Percentiles rank a stretch among this genome's conserved stretches.
These are phyloP conservation scores for Acanthiza pusilla DNA, from an alignment of 2,797 vertebrate genomes.

Conservation along the genomic window DNA sequence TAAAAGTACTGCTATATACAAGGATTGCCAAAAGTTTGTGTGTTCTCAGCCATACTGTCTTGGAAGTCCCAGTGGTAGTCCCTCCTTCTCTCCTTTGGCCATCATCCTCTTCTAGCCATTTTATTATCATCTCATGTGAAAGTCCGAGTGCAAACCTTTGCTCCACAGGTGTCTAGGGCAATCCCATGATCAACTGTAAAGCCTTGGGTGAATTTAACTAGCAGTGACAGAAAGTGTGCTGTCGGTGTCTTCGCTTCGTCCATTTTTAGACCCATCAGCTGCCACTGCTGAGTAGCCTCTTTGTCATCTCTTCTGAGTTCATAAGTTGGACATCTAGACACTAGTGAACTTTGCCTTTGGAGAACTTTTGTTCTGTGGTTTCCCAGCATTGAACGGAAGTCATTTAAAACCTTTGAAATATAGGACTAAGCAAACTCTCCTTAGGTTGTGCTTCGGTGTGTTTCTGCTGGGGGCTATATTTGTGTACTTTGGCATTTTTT, in stretches of 20 bases:
- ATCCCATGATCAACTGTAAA: background rate
- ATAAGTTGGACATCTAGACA: background rate
- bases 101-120: background rate
- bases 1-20: background rate
- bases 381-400: background rate
- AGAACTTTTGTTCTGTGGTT: background rate
- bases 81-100: background rate
- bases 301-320: background rate
- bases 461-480: background rate
- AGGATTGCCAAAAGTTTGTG: background rate
- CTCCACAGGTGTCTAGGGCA: background rate
- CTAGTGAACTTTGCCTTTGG: background rate
- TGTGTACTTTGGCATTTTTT: background rate
- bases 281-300: background rate
- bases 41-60: background rate
- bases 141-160: background rate
- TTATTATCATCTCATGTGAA: background rate
- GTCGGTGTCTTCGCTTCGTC: background rate
- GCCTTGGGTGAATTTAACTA: background rate
- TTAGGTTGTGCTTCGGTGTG: background rate
- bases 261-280: background rate
- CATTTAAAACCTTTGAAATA: background rate
- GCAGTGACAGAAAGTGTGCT: background rate
- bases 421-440: background rate
- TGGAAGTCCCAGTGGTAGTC: background rate